Conservation (phyloP, 2,113 vertebrate genomes). For the Periophthalmus modestus region DNA sequence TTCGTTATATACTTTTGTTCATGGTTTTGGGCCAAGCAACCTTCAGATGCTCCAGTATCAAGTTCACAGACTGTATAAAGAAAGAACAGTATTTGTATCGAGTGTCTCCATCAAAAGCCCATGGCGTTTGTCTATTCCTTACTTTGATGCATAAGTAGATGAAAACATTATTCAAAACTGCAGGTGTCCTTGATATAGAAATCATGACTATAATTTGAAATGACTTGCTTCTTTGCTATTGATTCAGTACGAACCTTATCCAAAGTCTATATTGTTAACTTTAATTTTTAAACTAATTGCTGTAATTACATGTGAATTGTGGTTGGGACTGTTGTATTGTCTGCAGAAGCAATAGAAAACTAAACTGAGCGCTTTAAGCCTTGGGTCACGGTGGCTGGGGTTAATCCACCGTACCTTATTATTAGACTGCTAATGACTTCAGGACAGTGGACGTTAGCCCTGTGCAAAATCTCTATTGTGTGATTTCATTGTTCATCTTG, state of each 20-base stretch:
- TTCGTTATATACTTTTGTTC: too few species aligned
- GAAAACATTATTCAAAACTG: background rate
- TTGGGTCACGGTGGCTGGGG: conserved; percentile 1
- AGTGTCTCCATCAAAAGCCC: too few species aligned
- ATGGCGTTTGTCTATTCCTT: background rate
- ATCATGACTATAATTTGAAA: background rate
- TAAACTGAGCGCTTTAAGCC: conserved; percentile 20
- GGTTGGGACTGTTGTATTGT: background rate
- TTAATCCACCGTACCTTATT: conserved; percentile 60
- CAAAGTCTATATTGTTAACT: background rate
- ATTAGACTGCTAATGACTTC: conserved; percentile 48
- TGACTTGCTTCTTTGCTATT: background rate
- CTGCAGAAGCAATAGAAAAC: conserved; percentile 2
- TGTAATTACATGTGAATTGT: conserved; percentile 26
- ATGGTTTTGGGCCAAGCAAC: too few species aligned
- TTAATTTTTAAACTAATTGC: background rate
- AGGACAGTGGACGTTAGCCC: background rate
- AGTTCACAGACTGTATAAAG: too few species aligned
- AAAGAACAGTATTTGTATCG: too few species aligned
- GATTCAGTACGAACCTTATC: background rate
- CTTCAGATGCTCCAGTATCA: too few species aligned
- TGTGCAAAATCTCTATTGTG: background rate
- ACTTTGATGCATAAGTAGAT: background rate
- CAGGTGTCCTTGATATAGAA: background rate
- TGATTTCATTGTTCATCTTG: background rate